Base-by-base conservation (phyloP, 2,113 vertebrate species). In the Todiramphus chloris region DNA sequence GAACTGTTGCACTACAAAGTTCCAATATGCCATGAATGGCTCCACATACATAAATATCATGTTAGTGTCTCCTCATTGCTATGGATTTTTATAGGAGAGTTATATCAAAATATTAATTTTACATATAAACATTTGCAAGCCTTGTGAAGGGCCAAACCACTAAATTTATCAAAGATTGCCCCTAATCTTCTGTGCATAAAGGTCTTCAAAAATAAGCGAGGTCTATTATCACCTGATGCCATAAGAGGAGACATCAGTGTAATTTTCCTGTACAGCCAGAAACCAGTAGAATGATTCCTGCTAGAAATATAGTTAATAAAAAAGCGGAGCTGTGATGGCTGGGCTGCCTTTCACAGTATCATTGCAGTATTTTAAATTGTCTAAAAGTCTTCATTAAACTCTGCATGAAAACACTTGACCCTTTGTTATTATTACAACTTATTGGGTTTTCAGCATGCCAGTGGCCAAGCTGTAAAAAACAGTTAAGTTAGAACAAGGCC, bases 371-470 rank as follows among this genome's bases (percentile, higher is more conserved):
- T 55, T 87, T 85, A 82, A 59, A 83, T 80, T 87, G 24, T 27
- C 69, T 83, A 70, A 83, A 87, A 89, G 39, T 85, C 63, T 94
- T 66, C 44, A 60, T 70, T 90, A 84, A 93, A 86, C 39, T 58
- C 77, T 77, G 56, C 39, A 24, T 51, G 41, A 68, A 81, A 93
- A 77, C 59, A 66, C 21, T 94, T 96, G 93, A 81, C 80, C 83
- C 62, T 80, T 85, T 85, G 53, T 89, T 89, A 59, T 84, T 74
- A 80, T 83, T 87, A 83, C 82, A 94, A 77, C n/a, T 70, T 70
- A 43, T 0, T 55, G 66, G 48, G 64, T 89, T 95, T 95, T 83
- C 30, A 87, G 77, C 43, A 58, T 37, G 33, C 90, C 72, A 63
- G 1, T 77, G 73, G 10, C 63, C 33, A 37, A 92, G 63, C 77